Conservation (phyloP, 2,113 vertebrate genomes). For the Oryzias woworae region DNA sequence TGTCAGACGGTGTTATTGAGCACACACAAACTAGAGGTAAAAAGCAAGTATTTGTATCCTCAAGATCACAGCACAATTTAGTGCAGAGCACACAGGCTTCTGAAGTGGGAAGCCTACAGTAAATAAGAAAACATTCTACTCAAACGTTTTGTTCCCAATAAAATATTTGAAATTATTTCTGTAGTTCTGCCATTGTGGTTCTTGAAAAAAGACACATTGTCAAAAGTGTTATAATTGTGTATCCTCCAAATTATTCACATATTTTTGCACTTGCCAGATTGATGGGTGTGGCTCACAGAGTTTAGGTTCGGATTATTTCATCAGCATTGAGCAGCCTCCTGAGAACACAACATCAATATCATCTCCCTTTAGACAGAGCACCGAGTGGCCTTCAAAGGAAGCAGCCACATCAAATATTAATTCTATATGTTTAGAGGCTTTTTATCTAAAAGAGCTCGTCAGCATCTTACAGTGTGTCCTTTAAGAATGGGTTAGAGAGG, state of each 20-base stretch:
- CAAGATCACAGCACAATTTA: constrained; percentile 37
- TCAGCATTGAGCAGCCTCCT: constrained; percentile 77
- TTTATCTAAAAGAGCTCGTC: constrained; percentile 75
- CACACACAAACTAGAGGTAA: constrained; percentile 36
- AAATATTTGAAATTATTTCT: constrained; percentile 34
- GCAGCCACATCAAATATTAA: constrained; percentile 89
- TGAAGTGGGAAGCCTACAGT: constrained; percentile 12
- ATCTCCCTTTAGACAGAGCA: constrained; percentile 82
- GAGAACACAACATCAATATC: constrained; percentile 84
- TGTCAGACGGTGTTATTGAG: constrained; percentile 65
- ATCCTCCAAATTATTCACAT: constrained; percentile 63
- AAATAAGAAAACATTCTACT: constrained; percentile 26
- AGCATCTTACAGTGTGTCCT: constrained; percentile 65
- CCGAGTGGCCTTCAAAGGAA: constrained; percentile 74
- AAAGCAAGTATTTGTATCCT: constrained; percentile 35
- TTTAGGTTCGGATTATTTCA: constrained; percentile 70
- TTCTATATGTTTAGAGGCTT: constrained; percentile 78
- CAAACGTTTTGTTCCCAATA: constrained; percentile 24
- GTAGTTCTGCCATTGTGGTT: constrained; percentile 45
- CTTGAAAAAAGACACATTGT: constrained; percentile 57
- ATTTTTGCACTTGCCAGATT: constrained; percentile 67
- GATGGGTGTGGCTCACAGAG: constrained; percentile 61
- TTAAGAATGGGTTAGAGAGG: constrained; percentile 57
- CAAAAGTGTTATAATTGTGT: constrained; percentile 51
- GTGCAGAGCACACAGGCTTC: constrained; percentile 34